These are phyloP conservation scores for Acanthurus leucopareius DNA, from an alignment of 2,797 vertebrate species.

Conservation along the genomic window DNA sequence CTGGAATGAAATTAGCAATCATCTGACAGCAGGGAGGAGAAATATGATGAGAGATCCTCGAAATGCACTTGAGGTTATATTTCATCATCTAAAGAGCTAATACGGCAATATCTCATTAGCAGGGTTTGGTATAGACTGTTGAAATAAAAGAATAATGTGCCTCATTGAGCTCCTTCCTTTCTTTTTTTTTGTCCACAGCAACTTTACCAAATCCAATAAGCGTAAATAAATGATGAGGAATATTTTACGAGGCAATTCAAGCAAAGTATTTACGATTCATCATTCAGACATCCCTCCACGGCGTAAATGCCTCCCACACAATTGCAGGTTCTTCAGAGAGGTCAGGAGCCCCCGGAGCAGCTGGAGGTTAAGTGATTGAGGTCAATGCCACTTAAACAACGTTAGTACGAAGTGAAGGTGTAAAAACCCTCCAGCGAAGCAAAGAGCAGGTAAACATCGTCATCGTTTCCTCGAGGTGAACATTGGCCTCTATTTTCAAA, in stretches of 20 bases:
- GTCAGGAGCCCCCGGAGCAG: slow-evolving; percentile 21
- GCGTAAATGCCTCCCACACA: slow-evolving; percentile 18
- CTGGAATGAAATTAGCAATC: slow-evolving; percentile 34
- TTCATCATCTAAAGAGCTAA: slow-evolving; percentile 41
- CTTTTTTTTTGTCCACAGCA: background rate
- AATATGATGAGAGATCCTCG: slow-evolving; percentile 45
- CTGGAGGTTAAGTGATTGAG: slow-evolving; percentile 50
- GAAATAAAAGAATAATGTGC: slow-evolving; percentile 20
- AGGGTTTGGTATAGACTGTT: slow-evolving; percentile 9
- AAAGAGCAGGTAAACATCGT: slow-evolving; percentile 11
- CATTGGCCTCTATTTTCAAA: background rate
- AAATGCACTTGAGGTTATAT: slow-evolving; percentile 38
- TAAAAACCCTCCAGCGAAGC: slow-evolving; percentile 22
- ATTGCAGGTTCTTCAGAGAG: slow-evolving; percentile 18
- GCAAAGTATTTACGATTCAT: slow-evolving; percentile 8
- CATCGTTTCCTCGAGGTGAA: background rate
- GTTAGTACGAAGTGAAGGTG: slow-evolving; percentile 7
- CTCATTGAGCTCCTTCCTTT: slow-evolving; percentile 6
- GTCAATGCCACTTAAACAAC: slow-evolving; percentile 32
- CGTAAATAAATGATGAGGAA: slow-evolving; percentile 26
- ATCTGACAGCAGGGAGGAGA: slow-evolving; percentile 38
- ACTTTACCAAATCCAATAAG: slow-evolving; percentile 43
- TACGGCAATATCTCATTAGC: slow-evolving; percentile 41
- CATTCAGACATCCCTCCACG: slow-evolving; percentile 9
- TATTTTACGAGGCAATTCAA: background rate